Base-by-base conservation (phyloP, 1,140 invertebrate genomes). In the Chlorops oryzae region DNA sequence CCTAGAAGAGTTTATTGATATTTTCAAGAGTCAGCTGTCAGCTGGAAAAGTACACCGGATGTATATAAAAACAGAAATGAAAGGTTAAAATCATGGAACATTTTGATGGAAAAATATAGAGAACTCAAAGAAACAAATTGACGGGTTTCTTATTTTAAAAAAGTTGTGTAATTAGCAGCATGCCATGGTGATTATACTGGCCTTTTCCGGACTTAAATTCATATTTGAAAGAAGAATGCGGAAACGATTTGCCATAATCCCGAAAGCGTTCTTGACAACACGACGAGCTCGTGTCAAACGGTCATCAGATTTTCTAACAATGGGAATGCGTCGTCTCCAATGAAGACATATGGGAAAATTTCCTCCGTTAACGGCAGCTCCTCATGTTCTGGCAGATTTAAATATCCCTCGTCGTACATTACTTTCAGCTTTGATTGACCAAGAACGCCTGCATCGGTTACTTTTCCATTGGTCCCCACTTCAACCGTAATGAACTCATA, bases 221-320 rank as follows among this genome's bases (percentile, higher is more conserved):
- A 74, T 66, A 42, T 59, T 55, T 51, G 46, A 66, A 53, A 61
- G 51, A 40, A 77, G 70, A 34, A 75, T 60, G 54, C 72, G 50
- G 54, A 67, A 76, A 49, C 63, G 58, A 12, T 59, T 54, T 12
- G 70, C 58, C 15, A 80, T 54, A 42, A 78, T 76, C 5, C 75
- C 77, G 61, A 80, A 78, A 32, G 66, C 65, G 37, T 61, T 59
- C 54, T 63, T 58, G 5, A 77, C 62, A 41, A 73, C 65, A 40
- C 70, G 52, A 39, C 72, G 53, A 18, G 65, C 69, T 38, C 65
- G 56, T 15, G 56, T 62, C 15, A 73, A 40, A 21, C 65, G 38
- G 52, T 63, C 56, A 72, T 60, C 13, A 73, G 44, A 47, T 66
- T 56, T 54, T 56, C 34, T 12, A 47, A 77, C 44, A 9, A 63